phyloP scores from a whole-genome alignment of 2,888 invertebrate genomes.

The Pachliopta kotzebuea region DNA sequence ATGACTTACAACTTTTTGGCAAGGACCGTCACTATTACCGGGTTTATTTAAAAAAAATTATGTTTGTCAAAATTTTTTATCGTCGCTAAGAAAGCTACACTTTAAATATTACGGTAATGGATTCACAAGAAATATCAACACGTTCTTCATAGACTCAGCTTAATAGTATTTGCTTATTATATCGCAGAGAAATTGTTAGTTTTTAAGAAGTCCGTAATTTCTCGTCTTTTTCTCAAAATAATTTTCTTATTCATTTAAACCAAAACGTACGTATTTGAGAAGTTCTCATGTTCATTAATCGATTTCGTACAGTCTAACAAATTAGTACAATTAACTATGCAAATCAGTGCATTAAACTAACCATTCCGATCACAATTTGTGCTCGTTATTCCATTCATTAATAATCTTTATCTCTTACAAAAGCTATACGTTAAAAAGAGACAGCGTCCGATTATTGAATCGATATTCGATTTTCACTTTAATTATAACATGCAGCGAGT shows the following conservation, averaged over 20 bases:
- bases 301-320: background rate
- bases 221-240: too few species aligned
- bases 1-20: conserved; percentile 42
- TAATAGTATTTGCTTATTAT: background rate
- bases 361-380: conserved; percentile 23
- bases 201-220: too few species aligned
- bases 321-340: conserved; percentile 34
- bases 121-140: too few species aligned
- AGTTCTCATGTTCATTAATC: background rate
- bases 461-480: conserved; percentile 32
- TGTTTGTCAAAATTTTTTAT: conserved; percentile 48
- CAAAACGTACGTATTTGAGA: background rate
- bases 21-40: conserved; percentile 37
- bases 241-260: too few species aligned
- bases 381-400: conserved; percentile 29
- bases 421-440: conserved; percentile 2
- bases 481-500: conserved; percentile 29
- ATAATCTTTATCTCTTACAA: conserved; percentile 5
- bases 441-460: conserved; percentile 27
- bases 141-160: too few species aligned
- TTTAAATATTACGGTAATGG: too few species aligned
- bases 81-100: conserved; percentile 56
- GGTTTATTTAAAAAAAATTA: conserved; percentile 47
- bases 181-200: background rate
- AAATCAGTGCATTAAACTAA: conserved; percentile 34